Base-by-base conservation (phyloP, 2,888 invertebrate species). In the Acanthosepion lycidas region DNA sequence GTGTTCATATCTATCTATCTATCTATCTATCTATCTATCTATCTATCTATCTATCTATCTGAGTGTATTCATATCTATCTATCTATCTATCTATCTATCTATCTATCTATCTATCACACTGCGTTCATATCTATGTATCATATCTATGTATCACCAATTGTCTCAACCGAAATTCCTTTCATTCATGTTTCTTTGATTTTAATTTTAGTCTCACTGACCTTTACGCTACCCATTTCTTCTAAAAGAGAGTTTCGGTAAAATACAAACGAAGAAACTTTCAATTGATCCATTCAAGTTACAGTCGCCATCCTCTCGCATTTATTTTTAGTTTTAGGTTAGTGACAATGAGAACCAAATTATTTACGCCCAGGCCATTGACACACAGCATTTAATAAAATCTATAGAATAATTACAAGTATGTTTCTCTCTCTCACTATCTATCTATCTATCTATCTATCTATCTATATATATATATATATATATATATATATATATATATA, bases 401-500 rank as follows among this genome's bases (percentile, higher is more conserved):
- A 42, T 42, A 42, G 2, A 42, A 42, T 42, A 2, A 42, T 42
- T 42, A 42, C 2, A 42, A 42, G 42, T 42, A 42, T 42, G 42
- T 42, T 3, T 42, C 1, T 42, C 42, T 42, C 42, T 42, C 3
- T 42, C 42, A 91, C 33, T n/a, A n/a, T n/a, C n/a, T n/a, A n/a
- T n/a, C n/a, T n/a, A n/a, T n/a, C n/a, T n/a, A n/a, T n/a, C n/a
- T n/a, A n/a, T n/a, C n/a, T n/a, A n/a, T n/a, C n/a, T n/a, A n/a
- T n/a, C n/a, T 91, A 91, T 91, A 91, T 91, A 91, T 91, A 20
- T 91, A 33, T 91, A 91, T 91, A 91, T 91, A 91, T 18, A 91
- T 18, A 91, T 91, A 91, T 91, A 91, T 91, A 91, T 91, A 23
- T 91, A 33, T 91, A 91, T 91, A 91, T 91, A 91, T 18, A 91